Percentiles rank a stretch among this genome's conserved stretches.
phyloP scores from a whole-genome alignment of 2,797 vertebrate species.

The Etheostoma perlongum region DNA sequence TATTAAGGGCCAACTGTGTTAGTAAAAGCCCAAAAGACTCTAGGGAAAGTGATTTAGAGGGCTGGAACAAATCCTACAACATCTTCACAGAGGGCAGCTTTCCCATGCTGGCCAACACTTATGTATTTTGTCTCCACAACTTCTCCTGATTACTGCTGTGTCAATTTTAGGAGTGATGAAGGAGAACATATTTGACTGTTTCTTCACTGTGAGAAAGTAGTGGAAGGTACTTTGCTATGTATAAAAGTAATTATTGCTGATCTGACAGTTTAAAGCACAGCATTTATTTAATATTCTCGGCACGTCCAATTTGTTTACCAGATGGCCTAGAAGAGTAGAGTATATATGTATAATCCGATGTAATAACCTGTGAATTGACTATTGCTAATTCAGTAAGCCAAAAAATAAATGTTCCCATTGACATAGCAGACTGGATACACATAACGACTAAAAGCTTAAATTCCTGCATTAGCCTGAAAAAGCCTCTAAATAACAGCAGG shows the following conservation, averaged over 20 bases:
- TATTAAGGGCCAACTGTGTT: constrained; percentile 64
- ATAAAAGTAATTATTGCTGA: background rate
- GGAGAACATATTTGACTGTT: constrained; percentile 26
- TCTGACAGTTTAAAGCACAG: background rate
- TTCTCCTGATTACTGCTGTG: constrained; percentile 22
- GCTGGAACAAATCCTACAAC: constrained; percentile 62
- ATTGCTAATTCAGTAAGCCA: constrained; percentile 37
- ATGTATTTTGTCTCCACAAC: constrained; percentile 23
- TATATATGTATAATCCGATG: constrained; percentile 34
- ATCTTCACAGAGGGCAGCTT: constrained; percentile 49
- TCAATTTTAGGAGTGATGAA: constrained; percentile 25
- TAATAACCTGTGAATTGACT: constrained; percentile 40
- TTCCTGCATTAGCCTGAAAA: constrained; percentile 29
- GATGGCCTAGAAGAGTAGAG: constrained; percentile 6
- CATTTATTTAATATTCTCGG: constrained; percentile 30
- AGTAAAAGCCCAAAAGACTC: constrained; percentile 63
- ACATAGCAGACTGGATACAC: constrained; percentile 12
- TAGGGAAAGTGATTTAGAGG: constrained; percentile 54
- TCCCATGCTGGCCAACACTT: constrained; percentile 2
- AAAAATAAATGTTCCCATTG: constrained; percentile 26
- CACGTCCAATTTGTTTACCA: constrained; percentile 35
- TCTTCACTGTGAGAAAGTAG: background rate
- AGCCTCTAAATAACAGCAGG: constrained; percentile 4
- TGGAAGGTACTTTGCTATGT: background rate
- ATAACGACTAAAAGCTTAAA: constrained; percentile 15